Base-by-base conservation (phyloP, 2,797 vertebrate genomes). In the Syndactyla subalaris region DNA sequence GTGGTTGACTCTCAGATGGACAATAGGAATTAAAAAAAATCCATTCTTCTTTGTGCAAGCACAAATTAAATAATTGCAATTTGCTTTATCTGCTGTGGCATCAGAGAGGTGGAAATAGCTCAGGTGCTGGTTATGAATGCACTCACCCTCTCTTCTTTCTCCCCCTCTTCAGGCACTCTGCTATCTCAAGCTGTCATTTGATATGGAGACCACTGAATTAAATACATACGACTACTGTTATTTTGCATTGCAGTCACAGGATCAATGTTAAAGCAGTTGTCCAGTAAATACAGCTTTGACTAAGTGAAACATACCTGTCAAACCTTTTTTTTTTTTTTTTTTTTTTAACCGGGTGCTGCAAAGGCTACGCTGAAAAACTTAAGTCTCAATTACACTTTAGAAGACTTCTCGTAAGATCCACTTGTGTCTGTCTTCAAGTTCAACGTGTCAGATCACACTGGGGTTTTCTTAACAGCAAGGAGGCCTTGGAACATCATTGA, bases 381-480 rank as follows among this genome's bases (percentile, higher is more conserved):
- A 36, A 19, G 34, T 73, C 24, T 6, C 8, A 81, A 57, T 81
- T 23, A 54, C 20, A 23, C 18, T 84, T 77, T 41, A 74, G n/a
- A 90, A 74, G 32, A 30, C n/a, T 73, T 92, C 54, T 63, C 0
- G 0, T 76, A 66, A 81, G 55, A 86, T 16, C 12, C 7, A 23
- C 39, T 61, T 27, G 17, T 4, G n/a, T 46, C 23, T 0, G 0
- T 57, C 32, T 78, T n/a, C 34, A 66, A 38, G 24, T 48, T 34
- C 36, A 59, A 30, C 14, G 11, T 22, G 19, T 73, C 9, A 3
- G 74, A 55, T 59, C 16, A 46, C 32, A 22, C 1, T 76, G 45
- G 81, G 55, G 3, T 59, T 94, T 90, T 70, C 45, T 82, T 45
- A 82, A 34, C n/a, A 85, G 48, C 39, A 70, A 39, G 17, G 19